Conservation (phyloP, 2,113 vertebrate species). For the Motacilla tschutschensis region DNA sequence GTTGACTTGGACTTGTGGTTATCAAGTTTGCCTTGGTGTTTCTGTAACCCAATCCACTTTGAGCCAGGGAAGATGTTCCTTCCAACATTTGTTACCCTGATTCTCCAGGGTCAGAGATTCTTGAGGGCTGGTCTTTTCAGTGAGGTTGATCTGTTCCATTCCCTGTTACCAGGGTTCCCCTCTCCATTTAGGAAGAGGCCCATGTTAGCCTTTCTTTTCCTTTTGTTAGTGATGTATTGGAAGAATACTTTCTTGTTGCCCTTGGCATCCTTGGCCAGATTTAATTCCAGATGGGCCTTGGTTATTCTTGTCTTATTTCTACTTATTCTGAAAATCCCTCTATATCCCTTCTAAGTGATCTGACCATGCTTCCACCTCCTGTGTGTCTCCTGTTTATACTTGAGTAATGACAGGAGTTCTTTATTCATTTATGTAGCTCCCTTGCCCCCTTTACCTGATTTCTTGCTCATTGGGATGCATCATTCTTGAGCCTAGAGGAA, state of each 20-base stretch:
- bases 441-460: neutral
- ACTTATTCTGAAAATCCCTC: neutral
- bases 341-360: neutral
- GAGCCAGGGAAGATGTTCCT: neutral
- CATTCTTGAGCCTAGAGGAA: neutral
- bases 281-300: neutral
- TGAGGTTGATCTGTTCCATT: neutral
- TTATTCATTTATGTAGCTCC: neutral
- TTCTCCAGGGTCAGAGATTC: neutral
- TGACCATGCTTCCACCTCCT: neutral
- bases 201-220: neutral
- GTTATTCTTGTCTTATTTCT: neutral
- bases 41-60: neutral
- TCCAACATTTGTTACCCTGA: neutral
- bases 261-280: neutral
- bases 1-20: neutral
- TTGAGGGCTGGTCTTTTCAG: neutral
- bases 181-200: neutral
- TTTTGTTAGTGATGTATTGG: neutral
- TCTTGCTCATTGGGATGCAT: neutral
- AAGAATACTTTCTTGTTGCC: neutral
- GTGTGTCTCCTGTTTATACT: neutral
- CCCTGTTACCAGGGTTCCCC: neutral
- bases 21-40: neutral
- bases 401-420: neutral